Base-by-base conservation (phyloP, 2,888 invertebrate genomes). In the Zaprionus bogoriensis region DNA sequence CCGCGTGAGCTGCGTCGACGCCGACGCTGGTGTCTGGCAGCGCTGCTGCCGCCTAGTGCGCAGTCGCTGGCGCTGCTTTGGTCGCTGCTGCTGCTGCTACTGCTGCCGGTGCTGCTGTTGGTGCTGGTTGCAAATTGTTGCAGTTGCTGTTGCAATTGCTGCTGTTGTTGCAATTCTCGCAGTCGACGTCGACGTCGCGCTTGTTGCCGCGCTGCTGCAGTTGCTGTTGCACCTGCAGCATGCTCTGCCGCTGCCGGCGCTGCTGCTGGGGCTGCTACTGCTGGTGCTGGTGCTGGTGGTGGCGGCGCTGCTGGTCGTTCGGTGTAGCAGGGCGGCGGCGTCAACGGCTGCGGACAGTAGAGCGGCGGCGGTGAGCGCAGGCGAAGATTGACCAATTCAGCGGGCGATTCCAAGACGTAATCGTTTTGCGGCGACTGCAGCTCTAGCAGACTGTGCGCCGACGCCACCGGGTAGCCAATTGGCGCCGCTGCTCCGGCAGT, bases 241-340 rank as follows among this genome's bases (percentile, higher is more conserved):
- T 63, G 58, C 55, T 53, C 71, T 20, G 59, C 57, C 41, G 58
- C 48, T 25, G 46, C 54, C 38, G 54, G 79, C 9, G 39, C 42
- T 38, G 28, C n/a, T 19, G 54, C 22, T n/a, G n/a, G n/a, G 20
- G 57, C 28, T 3, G 55, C 47, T 2, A 30, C 53, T 44, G 48
- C 23, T n/a, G n/a, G n/a, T 23, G 42, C 23, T 36, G 27, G 23
- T 4, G 10, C 36, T 32, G 44, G 10, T 7, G 64, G 17, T 1
- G 54, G 51, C 12, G 20, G 51, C 51, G 64, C 52, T 4, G 47
- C 52, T 14, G 62, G 61, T 23, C 81, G 58, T 47, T 84, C 84
- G 7, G 90, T 79, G 57, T 90, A 89, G 39, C 89, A 83, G 23
- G 90, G 90, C 14, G 90, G 90, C 27, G 90, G 91, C 22, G 90